Evolutionary conservation across 2,113 vertebrate species (phyloP), one percentile per base, ranked within the genome.

Genomic region (Eudyptes chrysolophus): DNA sequence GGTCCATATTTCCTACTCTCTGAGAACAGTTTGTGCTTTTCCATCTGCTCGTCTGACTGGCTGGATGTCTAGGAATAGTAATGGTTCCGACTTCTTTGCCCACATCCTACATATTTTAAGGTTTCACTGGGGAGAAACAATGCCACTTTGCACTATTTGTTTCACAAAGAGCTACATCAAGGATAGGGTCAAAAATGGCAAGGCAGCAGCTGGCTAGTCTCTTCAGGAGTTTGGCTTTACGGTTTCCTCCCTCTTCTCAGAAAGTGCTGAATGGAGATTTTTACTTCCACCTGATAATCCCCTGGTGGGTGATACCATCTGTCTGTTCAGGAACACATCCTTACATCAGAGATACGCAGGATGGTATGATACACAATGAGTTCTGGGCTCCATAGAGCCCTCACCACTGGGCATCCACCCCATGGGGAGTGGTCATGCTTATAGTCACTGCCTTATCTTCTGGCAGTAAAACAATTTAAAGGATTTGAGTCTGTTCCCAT

Each of bases 21-120:
- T 0, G 78, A 96, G 95, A 92, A 97, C 49, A 1, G 83, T 81
- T 95, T 95, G 97, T 97, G 82, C 93, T 97, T 42, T 90, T 97
- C 97, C 96, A 97, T 97, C 96, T 98, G 97, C 94, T 97, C 1
- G 18, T 96, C 91, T 96, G 96, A 95, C 95, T 94, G 85, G 90
- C 83, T 54, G 77, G 74, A 95, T 84, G 36, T 96, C 97, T 96
- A 97, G 94, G 95, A 97, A 97, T 36, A 96, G 79, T 40, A 95
- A 88, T 83, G 42, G 76, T n/a, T 90, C 79, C 0, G 4, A 93
- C 29, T 86, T 42, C 22, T 65, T 93, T 94, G 72, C 70, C 70
- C 88, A 83, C 62, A 80, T 87, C 42, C 83, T 70, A 78, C 66
- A 10, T 81, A 89, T 78, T 92, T 86, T 72, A 86, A 83, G 58